A percentile compares a stretch with the other conserved stretches of the same genome.
Conservation (phyloP, 2,113 vertebrate genomes). For the Otocyon megalotis region DNA sequence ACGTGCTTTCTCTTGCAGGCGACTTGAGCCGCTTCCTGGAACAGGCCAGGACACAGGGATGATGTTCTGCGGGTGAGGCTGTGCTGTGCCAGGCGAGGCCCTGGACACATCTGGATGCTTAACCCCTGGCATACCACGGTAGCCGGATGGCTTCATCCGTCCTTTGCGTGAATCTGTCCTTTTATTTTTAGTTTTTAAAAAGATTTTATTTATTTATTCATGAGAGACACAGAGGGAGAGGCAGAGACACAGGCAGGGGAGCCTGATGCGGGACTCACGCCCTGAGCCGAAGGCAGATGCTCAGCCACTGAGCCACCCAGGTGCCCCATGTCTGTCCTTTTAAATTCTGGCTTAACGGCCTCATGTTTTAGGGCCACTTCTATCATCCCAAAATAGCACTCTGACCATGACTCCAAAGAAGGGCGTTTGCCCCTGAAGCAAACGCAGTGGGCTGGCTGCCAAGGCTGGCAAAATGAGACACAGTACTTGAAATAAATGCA, state of each 20-base stretch:
- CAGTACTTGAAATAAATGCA: constrained; percentile 67
- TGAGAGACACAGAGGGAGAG: too few relatives aligned
- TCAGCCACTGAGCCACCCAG: too few relatives aligned
- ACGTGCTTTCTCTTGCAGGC: constrained; percentile 64
- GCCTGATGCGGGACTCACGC: too few relatives aligned
- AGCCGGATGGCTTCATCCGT: not conserved
- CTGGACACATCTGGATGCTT: not conserved
- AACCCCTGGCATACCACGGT: not conserved
- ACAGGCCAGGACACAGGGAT: constrained; percentile 3
- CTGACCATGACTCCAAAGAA: constrained; percentile 36
- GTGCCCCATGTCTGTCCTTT: not conserved
- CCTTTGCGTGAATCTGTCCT: not conserved
- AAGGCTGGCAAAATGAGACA: constrained; percentile 46
- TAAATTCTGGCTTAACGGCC: constrained; percentile 2
- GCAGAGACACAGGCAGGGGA: too few relatives aligned
- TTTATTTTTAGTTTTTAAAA: not conserved
- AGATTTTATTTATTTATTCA: too few relatives aligned
- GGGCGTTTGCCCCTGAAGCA: not conserved
- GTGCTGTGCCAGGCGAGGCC: not conserved
- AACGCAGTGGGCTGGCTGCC: not conserved
- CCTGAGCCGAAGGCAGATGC: too few relatives aligned
- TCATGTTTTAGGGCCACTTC: constrained; percentile 30
- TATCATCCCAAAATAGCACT: constrained; percentile 61
- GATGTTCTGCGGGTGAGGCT: not conserved
- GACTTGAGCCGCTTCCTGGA: constrained; percentile 65